A percentile compares a stretch with the other conserved stretches of the same genome.
Evolutionary conservation across 2,888 invertebrate genomes (phyloP).

Genomic region (Ernsta delagoae): DNA sequence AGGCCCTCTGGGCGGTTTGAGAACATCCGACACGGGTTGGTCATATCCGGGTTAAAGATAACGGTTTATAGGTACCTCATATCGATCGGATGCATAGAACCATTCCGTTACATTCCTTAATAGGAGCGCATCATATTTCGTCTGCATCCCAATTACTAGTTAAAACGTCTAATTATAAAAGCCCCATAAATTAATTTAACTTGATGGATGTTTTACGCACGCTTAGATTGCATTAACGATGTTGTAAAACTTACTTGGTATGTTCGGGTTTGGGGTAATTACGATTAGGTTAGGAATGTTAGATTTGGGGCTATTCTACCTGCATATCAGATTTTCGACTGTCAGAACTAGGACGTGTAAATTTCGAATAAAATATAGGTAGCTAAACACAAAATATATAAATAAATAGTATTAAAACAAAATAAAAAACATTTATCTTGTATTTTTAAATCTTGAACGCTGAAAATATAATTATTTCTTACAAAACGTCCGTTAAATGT

Average conservation of each 20-base stretch:
- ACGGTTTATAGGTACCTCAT: background rate
- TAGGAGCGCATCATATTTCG: conserved; percentile 38
- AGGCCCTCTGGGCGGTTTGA: no score
- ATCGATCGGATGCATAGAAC: conserved; percentile 3
- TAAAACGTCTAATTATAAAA: conserved; percentile 44
- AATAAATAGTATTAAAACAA: no score
- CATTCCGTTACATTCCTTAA: conserved; percentile 21
- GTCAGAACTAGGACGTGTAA: no score
- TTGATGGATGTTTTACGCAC: conserved; percentile 42
- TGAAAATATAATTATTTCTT: no score
- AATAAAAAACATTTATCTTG: no score
- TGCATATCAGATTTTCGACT: no score
- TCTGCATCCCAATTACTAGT: conserved; percentile 42
- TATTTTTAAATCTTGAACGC: no score
- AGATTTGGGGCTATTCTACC: background rate
- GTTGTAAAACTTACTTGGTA: conserved; percentile 35
- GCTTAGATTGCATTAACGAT: conserved; percentile 39
- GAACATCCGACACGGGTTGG: no score
- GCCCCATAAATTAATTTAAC: conserved; percentile 45
- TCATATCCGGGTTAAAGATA: no score
- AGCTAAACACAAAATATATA: no score
- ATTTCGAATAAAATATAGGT: no score
- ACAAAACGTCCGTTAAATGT: no score
- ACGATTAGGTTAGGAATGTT: conserved; percentile 28
- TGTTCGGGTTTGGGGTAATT: conserved; percentile 36